Percentiles rank a stretch among this genome's conserved stretches.
These are phyloP conservation scores for Drosophila fulvimacula DNA, from an alignment of 2,888 invertebrate species.

Conservation along the genomic window DNA sequence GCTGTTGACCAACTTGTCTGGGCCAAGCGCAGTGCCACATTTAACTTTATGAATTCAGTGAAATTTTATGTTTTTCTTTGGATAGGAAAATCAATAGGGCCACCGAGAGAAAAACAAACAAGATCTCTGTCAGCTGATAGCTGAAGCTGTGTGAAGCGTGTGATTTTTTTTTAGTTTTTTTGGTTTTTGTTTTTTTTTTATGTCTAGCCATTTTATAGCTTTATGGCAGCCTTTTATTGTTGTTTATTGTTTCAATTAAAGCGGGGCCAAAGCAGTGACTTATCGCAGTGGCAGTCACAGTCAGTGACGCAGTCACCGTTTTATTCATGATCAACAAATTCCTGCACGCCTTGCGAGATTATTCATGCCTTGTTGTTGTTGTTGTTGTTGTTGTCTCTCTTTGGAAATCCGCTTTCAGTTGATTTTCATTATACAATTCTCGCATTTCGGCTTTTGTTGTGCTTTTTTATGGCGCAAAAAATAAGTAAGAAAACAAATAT, in stretches of 20 bases:
- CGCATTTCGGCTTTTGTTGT: slow-evolving; percentile 39
- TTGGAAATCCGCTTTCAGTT: slow-evolving; percentile 79
- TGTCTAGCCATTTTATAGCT: slow-evolving; percentile 56
- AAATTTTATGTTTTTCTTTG: slow-evolving; percentile 38
- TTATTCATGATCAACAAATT: slow-evolving; percentile 70
- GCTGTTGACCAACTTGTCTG: slow-evolving; percentile 61
- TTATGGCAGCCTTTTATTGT: slow-evolving; percentile 62
- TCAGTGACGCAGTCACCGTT: slow-evolving; percentile 36
- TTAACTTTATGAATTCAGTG: slow-evolving; percentile 44
- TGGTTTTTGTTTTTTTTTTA: not conserved
- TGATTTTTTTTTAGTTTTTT: slow-evolving; percentile 20
- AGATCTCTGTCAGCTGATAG: slow-evolving; percentile 52
- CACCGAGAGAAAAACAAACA: slow-evolving; percentile 72
- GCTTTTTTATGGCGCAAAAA: slow-evolving; percentile 49
- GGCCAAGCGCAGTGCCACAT: slow-evolving; percentile 45
- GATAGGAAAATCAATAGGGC: slow-evolving; percentile 71
- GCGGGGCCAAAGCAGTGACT: slow-evolving; percentile 52
- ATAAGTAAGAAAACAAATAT: not conserved
- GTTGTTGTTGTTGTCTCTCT: slow-evolving; percentile 58
- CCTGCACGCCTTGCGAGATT: slow-evolving; percentile 78
- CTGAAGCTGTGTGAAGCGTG: slow-evolving; percentile 39
- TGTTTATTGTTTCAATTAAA: slow-evolving; percentile 73
- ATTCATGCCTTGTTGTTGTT: slow-evolving; percentile 60
- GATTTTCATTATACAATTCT: slow-evolving; percentile 66
- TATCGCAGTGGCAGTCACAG: slow-evolving; percentile 41